A percentile compares a stretch with the other conserved stretches of the same genome.
Conservation (phyloP, 1,140 invertebrate species). For the Zaprionus gabonicus region DNA sequence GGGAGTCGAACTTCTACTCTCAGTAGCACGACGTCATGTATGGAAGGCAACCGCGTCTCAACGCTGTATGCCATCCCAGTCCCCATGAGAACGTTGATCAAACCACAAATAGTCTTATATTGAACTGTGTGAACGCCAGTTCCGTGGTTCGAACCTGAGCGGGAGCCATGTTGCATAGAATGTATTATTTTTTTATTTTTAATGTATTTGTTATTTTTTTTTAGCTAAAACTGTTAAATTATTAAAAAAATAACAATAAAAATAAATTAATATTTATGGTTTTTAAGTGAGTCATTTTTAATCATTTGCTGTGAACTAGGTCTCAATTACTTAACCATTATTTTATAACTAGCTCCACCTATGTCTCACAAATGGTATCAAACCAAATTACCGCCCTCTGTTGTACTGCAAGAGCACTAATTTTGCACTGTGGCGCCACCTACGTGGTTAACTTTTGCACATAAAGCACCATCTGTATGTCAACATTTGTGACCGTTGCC, state of each 20-base stretch:
- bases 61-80: not conserved
- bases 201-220: not conserved
- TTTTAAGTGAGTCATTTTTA: too few species aligned
- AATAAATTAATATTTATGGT: not conserved
- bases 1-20: too few species aligned
- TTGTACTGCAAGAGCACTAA: not conserved
- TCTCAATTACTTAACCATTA: not conserved
- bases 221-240: not conserved
- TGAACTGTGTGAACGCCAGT: not conserved
- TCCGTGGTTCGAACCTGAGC: not conserved
- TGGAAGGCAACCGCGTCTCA: not conserved
- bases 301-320: not conserved
- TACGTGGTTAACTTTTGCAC: not conserved
- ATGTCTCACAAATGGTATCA: not conserved
- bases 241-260: not conserved
- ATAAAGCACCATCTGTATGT: not conserved
- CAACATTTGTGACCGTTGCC: not conserved
- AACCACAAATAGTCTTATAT: not conserved
- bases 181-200: not conserved
- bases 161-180: accelerated
- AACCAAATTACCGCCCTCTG: slow-evolving; percentile 14
- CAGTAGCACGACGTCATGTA: too few species aligned
- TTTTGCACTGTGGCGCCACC: not conserved
- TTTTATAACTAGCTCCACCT: not conserved
- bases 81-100: accelerated